These are phyloP conservation scores for Melanostoma scalare DNA, from an alignment of 2,888 invertebrate genomes.

Conservation along the genomic window DNA sequence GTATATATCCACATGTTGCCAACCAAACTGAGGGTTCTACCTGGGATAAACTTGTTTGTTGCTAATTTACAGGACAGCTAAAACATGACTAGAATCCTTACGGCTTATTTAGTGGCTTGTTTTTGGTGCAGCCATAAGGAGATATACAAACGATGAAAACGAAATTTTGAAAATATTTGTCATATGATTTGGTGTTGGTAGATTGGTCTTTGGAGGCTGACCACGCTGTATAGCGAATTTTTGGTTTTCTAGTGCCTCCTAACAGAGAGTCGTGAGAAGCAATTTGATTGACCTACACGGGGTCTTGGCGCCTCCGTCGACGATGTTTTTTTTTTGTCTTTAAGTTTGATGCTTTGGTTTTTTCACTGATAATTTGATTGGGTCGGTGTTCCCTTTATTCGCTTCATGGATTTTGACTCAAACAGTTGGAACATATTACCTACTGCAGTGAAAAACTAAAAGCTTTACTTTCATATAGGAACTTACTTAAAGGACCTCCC, in stretches of 20 bases:
- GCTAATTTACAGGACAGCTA: conserved; percentile 73
- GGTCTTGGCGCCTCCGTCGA: conserved; percentile 54
- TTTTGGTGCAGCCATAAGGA: conserved; percentile 42
- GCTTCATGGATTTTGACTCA: too few species aligned
- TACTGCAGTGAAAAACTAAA: too few species aligned
- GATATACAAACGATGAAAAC: conserved; percentile 25
- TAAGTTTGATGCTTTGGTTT: too few species aligned
- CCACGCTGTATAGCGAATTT: not conserved
- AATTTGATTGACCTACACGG: conserved; percentile 38
- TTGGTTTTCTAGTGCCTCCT: conserved; percentile 4
- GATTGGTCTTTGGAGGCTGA: conserved; percentile 12
- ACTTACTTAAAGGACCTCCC: too few species aligned
- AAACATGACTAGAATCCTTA: conserved; percentile 69
- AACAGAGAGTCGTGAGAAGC: conserved; percentile 37
- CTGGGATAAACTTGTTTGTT: conserved; percentile 69
- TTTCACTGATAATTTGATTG: too few species aligned
- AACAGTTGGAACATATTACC: too few species aligned
- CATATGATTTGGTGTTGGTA: conserved; percentile 46
- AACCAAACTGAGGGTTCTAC: conserved; percentile 44
- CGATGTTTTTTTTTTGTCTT: not conserved
- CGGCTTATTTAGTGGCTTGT: conserved; percentile 72
- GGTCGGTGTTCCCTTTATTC: too few species aligned
- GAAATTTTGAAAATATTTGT: conserved; percentile 64
- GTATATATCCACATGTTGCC: conserved; percentile 62
- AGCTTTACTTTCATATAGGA: too few species aligned